These are phyloP conservation scores for Cygnus atratus DNA, from an alignment of 2,113 vertebrate species.

Conservation along the genomic window DNA sequence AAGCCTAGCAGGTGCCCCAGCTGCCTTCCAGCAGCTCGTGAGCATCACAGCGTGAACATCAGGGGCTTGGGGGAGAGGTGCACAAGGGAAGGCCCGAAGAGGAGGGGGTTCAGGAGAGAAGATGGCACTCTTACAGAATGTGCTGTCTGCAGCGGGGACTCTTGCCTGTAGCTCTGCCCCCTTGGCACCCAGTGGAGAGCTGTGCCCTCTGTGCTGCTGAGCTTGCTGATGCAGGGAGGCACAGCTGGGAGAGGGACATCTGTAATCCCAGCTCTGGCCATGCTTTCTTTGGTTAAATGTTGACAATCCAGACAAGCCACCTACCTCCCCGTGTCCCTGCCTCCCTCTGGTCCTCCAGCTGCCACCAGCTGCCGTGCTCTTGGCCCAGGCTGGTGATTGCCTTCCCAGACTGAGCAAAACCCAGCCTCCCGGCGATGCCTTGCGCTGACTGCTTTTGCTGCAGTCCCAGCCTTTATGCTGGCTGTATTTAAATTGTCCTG, in stretches of 20 bases:
- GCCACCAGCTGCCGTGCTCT: accelerated
- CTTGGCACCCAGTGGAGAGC: not conserved
- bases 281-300: not conserved
- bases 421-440: not conserved
- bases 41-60: not conserved
- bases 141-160: not conserved
- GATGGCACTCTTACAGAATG: too few species aligned
- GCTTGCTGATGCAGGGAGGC: not conserved
- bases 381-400: not conserved
- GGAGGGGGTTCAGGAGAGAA: not conserved
- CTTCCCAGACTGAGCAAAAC: not conserved
- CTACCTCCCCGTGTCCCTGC: not conserved
- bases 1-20: not conserved
- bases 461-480: not conserved
- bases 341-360: not conserved
- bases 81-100: not conserved
- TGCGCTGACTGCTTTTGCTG: not conserved
- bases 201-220: not conserved
- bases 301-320: not conserved
- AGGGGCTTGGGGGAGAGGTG: not conserved
- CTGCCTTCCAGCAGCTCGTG: too few species aligned
- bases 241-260: accelerated
- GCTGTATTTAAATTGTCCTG: not conserved
- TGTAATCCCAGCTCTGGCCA: not conserved
- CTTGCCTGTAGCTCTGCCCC: not conserved